A percentile compares a stretch with the other conserved stretches of the same genome.
Conservation (phyloP, 2,888 invertebrate genomes). For the Ichneumon xanthorius region DNA sequence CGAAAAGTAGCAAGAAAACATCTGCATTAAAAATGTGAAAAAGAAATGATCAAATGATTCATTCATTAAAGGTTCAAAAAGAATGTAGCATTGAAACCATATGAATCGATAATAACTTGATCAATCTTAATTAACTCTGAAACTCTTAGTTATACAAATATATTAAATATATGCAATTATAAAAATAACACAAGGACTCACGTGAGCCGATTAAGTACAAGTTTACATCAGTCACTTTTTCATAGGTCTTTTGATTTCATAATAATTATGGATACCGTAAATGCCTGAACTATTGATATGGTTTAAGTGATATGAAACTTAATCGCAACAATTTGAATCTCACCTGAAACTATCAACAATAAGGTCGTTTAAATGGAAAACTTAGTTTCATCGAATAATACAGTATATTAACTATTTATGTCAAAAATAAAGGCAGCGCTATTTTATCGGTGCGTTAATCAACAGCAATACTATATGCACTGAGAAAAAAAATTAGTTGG, state of each 20-base stretch:
- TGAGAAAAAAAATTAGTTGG: no score
- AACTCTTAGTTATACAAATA: neutral
- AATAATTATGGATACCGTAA: neutral
- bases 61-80: no score
- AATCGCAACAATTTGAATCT: neutral
- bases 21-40: no score
- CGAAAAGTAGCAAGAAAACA: no score
- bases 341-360: neutral
- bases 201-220: no score
- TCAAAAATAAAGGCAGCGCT: neutral
- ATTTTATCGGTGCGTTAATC: neutral
- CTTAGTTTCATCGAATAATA: neutral
- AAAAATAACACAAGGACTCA: no score
- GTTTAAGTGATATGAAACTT: neutral
- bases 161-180: no score
- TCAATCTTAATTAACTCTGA: neutral
- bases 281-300: neutral
- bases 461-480: neutral
- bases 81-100: no score
- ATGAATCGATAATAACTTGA: constrained; percentile 1
- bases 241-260: no score
- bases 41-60: no score
- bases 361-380: neutral
- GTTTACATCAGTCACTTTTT: no score
- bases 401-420: neutral